Evolutionary conservation across 2,888 invertebrate species (phyloP), one percentile per base, ranked within the genome.

Genomic region (Cheilosia impressa): DNA sequence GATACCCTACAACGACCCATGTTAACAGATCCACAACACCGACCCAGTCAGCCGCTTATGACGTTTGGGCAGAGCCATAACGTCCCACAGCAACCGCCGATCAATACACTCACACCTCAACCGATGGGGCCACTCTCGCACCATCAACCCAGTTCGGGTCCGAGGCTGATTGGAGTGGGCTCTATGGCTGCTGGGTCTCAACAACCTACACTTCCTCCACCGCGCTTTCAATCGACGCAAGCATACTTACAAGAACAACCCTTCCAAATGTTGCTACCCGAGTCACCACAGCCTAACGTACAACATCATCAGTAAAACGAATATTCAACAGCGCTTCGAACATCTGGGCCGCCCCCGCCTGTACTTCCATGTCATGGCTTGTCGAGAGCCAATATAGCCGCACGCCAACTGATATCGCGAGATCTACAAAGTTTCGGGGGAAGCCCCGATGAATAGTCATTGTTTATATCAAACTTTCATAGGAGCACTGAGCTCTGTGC

Each of bases 401-500:
- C 71, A 1, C 19, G 52, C 6, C 52, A 72, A 6, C 15, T 38
- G 1, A 60, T 72, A 31, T 41, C 57, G 7, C 31, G 27, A 15
- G 60, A 72, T 50, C 43, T 72, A 2, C 41, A 50, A 2, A 15
- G n/a, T 6, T 72, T 72, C 15, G 43, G 19, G 13, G 71, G 60
- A 19, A 57, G 45, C 7, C 71, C 50, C 6, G 55, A 31, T 0
- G 71, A 60, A 15, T 50, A 38, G 60, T 50, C 71, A 1, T 15
- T 50, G 22, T 60, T 71, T 24, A 72, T 50, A 7, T 24, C 27
- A 6, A 47, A 55, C 17, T 50, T 60, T 13, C n/a, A 71, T 2
- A 27, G 50, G 9, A 60, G 43, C 17, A 72, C 50, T 17, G 27
- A 72, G 5, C 24, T 72, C 4, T 62, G 72, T 41, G 57, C 27